Conservation (phyloP, 2,113 vertebrate species). For the Leucopternis melanops region DNA sequence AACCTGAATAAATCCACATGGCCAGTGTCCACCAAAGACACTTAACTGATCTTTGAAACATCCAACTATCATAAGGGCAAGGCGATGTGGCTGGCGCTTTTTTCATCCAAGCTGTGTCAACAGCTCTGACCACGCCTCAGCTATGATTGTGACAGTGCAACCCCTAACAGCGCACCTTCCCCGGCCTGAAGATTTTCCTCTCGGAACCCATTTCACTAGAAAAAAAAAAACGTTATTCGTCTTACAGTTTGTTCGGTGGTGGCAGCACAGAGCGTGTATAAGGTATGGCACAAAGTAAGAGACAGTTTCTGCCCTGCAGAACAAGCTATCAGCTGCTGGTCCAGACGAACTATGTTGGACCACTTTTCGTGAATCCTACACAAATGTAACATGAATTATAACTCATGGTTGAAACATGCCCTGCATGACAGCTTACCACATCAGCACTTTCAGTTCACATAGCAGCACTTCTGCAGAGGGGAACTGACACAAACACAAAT, state of each 20-base stretch:
- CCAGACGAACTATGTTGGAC: not conserved
- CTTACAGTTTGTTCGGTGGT: not conserved
- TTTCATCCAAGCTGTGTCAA: not conserved
- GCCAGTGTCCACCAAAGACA: not conserved
- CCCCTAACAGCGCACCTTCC: not conserved
- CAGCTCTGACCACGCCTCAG: not conserved
- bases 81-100: fast-evolving
- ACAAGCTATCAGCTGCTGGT: not conserved
- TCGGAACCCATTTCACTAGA: not conserved
- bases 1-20: not conserved
- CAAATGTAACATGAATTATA: not conserved
- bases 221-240: not conserved
- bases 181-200: not conserved
- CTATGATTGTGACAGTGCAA: not conserved
- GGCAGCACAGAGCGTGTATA: not conserved
- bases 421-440: not conserved
- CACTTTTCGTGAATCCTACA: not conserved
- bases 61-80: not conserved
- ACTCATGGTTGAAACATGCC: not conserved
- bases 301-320: not conserved
- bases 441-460: not conserved
- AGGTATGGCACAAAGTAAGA: not conserved
- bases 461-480: not conserved
- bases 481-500: not conserved
- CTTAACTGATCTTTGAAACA: not conserved